Evolutionary conservation across 2,113 vertebrate genomes (phyloP).

Genomic region (Rhinolophus sinicus): DNA sequence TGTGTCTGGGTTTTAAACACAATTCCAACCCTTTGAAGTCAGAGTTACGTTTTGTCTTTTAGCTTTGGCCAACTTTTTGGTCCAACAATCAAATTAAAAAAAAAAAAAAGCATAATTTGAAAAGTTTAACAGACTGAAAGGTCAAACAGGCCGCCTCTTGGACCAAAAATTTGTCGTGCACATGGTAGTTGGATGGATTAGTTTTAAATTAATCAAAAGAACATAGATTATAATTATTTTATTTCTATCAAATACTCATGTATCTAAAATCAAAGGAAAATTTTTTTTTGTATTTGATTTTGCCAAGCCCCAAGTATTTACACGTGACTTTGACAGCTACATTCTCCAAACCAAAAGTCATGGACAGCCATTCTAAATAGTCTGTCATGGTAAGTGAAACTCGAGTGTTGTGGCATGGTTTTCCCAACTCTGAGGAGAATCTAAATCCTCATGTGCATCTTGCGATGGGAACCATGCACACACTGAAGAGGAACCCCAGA

Average conservation of each 20-base stretch:
- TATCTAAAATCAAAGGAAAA: constrained; percentile 43
- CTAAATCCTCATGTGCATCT: neutral
- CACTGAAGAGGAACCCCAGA: neutral
- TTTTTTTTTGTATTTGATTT: constrained; percentile 36
- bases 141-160: neutral
- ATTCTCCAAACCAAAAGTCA: neutral
- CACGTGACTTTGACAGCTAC: neutral
- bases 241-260: constrained; percentile 20
- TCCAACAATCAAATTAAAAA: constrained; percentile 42
- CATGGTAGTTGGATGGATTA: constrained; percentile 14
- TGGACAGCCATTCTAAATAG: neutral
- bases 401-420: neutral
- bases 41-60: constrained; percentile 57
- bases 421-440: neutral
- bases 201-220: constrained; percentile 61
- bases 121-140: constrained; percentile 49
- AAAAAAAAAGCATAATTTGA: neutral
- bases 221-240: constrained; percentile 53
- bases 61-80: constrained; percentile 54
- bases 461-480: neutral
- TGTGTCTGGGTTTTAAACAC: constrained; percentile 15
- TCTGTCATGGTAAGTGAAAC: neutral
- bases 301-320: neutral
- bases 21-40: constrained; percentile 60
- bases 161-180: constrained; percentile 23